Conservation (phyloP, 23 tunicate species). For the Oikopleura vanhoeffeni region DNA sequence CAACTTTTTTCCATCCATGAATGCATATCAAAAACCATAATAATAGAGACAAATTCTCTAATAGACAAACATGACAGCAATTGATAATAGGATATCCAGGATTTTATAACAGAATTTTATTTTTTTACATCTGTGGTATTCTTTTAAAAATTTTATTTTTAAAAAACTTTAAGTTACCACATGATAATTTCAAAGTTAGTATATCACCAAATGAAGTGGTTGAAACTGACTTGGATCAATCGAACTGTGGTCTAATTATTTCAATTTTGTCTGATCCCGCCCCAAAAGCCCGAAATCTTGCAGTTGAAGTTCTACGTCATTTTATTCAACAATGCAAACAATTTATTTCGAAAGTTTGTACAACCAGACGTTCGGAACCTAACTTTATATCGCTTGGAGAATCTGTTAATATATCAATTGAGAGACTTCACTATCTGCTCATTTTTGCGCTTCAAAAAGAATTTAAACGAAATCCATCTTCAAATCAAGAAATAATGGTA, state of each 20-base stretch:
- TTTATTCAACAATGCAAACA: slow-evolving; percentile 15
- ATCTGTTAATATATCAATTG: neutral
- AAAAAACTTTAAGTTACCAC: too few relatives aligned
- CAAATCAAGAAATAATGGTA: slow-evolving; percentile 3
- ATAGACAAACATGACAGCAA: too few relatives aligned
- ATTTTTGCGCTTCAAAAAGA: slow-evolving; percentile 14
- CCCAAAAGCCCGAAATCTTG: slow-evolving; percentile 13
- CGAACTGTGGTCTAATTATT: neutral
- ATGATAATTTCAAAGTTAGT: too few relatives aligned
- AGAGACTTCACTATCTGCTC: neutral
- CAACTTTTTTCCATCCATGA: too few relatives aligned
- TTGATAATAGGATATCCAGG: too few relatives aligned
- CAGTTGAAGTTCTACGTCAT: slow-evolving; percentile 1
- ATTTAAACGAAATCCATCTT: neutral
- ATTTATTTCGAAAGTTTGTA: neutral
- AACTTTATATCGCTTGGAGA: neutral
- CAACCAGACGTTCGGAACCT: neutral
- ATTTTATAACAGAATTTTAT: too few relatives aligned
- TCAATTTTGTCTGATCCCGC: slow-evolving; percentile 6
- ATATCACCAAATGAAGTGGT: slow-evolving; percentile 1
- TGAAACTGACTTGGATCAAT: neutral
- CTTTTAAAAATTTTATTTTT: too few relatives aligned
- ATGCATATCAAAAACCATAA: too few relatives aligned
- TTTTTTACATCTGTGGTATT: too few relatives aligned
- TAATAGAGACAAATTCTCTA: too few relatives aligned